Evolutionary conservation across 2,797 vertebrate genomes (phyloP).

Genomic region (Rachycentron canadum): DNA sequence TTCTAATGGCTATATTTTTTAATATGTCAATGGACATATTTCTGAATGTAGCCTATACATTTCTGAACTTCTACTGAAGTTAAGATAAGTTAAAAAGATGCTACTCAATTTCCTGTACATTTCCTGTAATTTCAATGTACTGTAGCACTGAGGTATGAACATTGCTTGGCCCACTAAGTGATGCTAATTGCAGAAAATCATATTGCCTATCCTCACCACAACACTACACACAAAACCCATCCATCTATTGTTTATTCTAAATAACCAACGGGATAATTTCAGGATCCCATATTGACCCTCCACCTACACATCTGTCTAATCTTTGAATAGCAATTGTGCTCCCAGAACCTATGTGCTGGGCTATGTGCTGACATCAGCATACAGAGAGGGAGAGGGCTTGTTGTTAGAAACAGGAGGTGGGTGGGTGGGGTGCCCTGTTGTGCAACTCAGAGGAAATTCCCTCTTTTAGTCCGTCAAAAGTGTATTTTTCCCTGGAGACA

Average conservation of each 20-base stretch:
- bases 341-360: conserved; percentile 58
- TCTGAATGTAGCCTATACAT: conserved; percentile 24
- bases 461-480: conserved; percentile 75
- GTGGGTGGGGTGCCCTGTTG: conserved; percentile 60
- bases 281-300: conserved; percentile 53
- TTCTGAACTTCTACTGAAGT: conserved; percentile 19
- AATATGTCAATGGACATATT: too few species aligned
- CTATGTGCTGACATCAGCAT: conserved; percentile 80
- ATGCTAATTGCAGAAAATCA: conserved; percentile 22
- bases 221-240: conserved; percentile 29
- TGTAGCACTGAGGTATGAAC: neutral
- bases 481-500: conserved; percentile 69
- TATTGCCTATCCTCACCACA: conserved; percentile 1
- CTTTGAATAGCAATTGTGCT: conserved; percentile 69
- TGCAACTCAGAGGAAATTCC: conserved; percentile 77
- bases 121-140: too few species aligned
- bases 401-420: conserved; percentile 41
- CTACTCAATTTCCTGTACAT: too few species aligned
- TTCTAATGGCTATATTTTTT: conserved; percentile 26
- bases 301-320: conserved; percentile 60
- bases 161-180: conserved; percentile 20
- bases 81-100: conserved; percentile 23
- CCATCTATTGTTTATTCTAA: conserved; percentile 17
- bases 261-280: conserved; percentile 40
- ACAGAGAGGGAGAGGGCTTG: conserved; percentile 39